Evolutionary conservation across 1,140 invertebrate genomes (phyloP).

Genomic region (Dolichoris vasculosae): DNA sequence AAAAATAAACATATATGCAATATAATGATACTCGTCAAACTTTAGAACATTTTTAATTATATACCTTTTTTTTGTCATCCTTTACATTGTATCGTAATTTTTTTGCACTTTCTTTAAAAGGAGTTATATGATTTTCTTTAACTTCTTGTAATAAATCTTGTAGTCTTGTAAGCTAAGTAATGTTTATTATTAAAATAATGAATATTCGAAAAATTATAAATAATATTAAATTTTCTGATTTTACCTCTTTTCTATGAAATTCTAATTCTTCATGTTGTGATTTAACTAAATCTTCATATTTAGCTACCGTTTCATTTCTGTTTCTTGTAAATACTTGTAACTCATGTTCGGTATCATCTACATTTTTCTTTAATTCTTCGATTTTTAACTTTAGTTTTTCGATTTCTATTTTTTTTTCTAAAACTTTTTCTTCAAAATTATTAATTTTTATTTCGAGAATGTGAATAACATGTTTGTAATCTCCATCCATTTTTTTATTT

Average conservation of each 20-base stretch:
- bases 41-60: neutral
- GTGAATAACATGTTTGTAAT: slow-evolving; percentile 52
- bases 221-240: neutral
- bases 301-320: slow-evolving; percentile 59
- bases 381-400: slow-evolving; percentile 55
- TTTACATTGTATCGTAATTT: slow-evolving; percentile 22
- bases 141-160: slow-evolving; percentile 57
- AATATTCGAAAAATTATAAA: slow-evolving; percentile 8
- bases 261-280: slow-evolving; percentile 59
- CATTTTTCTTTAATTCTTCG: slow-evolving; percentile 56
- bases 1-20: slow-evolving; percentile 33
- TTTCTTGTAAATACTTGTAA: slow-evolving; percentile 65
- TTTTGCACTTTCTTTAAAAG: slow-evolving; percentile 39
- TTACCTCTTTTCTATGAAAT: slow-evolving; percentile 59
- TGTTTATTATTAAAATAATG: neutral
- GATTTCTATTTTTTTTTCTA: slow-evolving; percentile 58
- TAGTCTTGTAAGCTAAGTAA: slow-evolving; percentile 53
- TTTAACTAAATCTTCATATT: slow-evolving; percentile 65
- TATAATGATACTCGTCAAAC: neutral
- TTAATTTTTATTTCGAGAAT: slow-evolving; percentile 52
- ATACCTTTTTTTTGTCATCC: slow-evolving; percentile 41
- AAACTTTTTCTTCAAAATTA: slow-evolving; percentile 51
- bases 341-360: slow-evolving; percentile 60
- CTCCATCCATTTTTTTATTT: slow-evolving; percentile 53
- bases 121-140: slow-evolving; percentile 37